phyloP scores from a whole-genome alignment of 2,888 invertebrate genomes.

The Heliconius aoede region DNA sequence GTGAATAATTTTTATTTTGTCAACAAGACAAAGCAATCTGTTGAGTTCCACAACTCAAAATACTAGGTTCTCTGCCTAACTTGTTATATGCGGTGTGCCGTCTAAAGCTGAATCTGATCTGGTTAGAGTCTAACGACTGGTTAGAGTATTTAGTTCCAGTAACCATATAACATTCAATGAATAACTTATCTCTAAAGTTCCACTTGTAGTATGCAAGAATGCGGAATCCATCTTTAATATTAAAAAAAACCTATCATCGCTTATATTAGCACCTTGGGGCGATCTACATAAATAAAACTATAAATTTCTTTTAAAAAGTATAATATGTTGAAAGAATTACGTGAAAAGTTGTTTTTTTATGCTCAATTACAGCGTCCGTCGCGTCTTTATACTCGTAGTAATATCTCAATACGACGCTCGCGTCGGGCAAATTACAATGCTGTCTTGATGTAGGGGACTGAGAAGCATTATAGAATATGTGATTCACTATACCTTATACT shows the following conservation, averaged over 20 bases:
- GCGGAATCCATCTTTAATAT: neutral
- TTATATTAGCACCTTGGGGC: neutral
- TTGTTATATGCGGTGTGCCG: neutral
- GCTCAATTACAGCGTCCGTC: constrained; percentile 4
- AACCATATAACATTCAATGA: neutral
- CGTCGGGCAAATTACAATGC: constrained; percentile 36
- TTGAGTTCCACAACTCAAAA: neutral
- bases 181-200: neutral
- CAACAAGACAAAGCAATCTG: neutral
- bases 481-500: neutral
- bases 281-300: constrained; percentile 4
- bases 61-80: neutral
- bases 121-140: constrained; percentile 1
- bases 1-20: neutral
- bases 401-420: constrained; percentile 36
- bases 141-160: neutral
- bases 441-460: constrained; percentile 25
- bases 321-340: neutral
- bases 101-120: neutral
- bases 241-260: neutral
- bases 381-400: constrained; percentile 28
- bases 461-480: neutral
- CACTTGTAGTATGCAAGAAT: neutral
- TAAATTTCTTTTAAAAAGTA: constrained; percentile 14
- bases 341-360: neutral